Base-by-base conservation (phyloP, 2,113 vertebrate species). In the Chauna torquata region DNA sequence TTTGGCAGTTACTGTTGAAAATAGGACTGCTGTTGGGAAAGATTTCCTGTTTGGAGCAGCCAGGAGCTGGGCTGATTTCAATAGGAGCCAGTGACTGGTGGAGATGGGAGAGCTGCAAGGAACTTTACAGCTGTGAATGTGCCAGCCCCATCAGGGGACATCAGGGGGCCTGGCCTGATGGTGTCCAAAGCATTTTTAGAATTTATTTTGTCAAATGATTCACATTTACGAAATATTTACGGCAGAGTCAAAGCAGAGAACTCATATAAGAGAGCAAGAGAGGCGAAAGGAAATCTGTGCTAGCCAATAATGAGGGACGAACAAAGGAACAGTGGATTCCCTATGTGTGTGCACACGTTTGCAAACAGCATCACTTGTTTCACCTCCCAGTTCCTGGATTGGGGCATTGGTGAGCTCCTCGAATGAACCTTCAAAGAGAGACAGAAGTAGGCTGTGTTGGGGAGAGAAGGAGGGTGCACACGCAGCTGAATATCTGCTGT, bases 11-110 rank as follows among this genome's bases (percentile, higher is more conserved):
- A 11, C 82, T 71, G 75, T 19, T 80, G 86, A 78, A 59, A 96
- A 83, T 9, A 92, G 86, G 69, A 40, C 45, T 96, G 71, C 91
- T 94, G 94, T 89, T 97, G 86, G 90, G 94, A 91, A 78, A 81
- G 61, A 40, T 92, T 86, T 74, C 75, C 94, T 84, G 86, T 68
- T 82, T 5, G 1, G 44, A 92, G 70, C 70, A 93, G 84, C 82
- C 76, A 75, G 90, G 76, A 93, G 92, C 81, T 90, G 95, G 80
- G 91, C 85, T 96, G 95, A n/a, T 23, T 52, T 71, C 86, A 74
- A 36, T n/a, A 22, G 74, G 57, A 69, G 84, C 75, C 91, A 74
- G 82, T 57, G 55, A 14, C 64, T 52, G 8, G 32, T 32, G 86
- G 58, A 50, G 77, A 92, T 94, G 91, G 86, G 66, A 94, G 83